phyloP scores from a whole-genome alignment of 2,888 invertebrate genomes.

The Microdon myrmicae region DNA sequence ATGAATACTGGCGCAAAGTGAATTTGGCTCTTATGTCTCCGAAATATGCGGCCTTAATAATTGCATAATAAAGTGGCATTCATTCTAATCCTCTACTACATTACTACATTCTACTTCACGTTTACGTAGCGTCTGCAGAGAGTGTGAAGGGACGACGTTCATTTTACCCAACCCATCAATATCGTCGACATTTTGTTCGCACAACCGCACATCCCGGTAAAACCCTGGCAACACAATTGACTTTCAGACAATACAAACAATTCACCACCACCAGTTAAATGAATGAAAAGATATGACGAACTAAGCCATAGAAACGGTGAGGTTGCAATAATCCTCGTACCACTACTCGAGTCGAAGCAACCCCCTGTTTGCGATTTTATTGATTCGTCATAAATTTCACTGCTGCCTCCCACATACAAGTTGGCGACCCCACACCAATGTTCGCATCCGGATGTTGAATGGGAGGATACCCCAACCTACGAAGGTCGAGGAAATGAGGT shows the following conservation, averaged over 20 bases:
- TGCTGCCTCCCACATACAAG: constrained; percentile 17
- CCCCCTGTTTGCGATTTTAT: constrained; percentile 24
- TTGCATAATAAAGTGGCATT: constrained; percentile 35
- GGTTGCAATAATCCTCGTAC: background rate
- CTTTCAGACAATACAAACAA: constrained; percentile 39
- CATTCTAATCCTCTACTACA: background rate
- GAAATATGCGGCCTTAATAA: constrained; percentile 11
- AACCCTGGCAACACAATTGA: constrained; percentile 38
- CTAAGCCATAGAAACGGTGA: constrained; percentile 32
- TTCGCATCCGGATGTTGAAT: too few relatives aligned
- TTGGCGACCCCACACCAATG: background rate
- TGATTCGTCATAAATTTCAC: constrained; percentile 43
- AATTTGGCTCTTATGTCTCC: constrained; percentile 2
- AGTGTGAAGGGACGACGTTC: too few relatives aligned
- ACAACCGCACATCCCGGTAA: constrained; percentile 2
- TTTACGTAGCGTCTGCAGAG: constrained; percentile 43
- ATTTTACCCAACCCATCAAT: constrained; percentile 1
- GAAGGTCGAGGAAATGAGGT: too few relatives aligned
- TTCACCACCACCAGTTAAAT: constrained; percentile 16
- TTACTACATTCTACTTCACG: background rate
- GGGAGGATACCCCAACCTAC: too few relatives aligned
- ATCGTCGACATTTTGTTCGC: too few relatives aligned
- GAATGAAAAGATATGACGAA: background rate
- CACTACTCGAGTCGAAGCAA: constrained; percentile 6
- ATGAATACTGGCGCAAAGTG: too few relatives aligned